These are phyloP conservation scores for Aquatica leii DNA, from an alignment of 2,888 invertebrate species.

Conservation along the genomic window DNA sequence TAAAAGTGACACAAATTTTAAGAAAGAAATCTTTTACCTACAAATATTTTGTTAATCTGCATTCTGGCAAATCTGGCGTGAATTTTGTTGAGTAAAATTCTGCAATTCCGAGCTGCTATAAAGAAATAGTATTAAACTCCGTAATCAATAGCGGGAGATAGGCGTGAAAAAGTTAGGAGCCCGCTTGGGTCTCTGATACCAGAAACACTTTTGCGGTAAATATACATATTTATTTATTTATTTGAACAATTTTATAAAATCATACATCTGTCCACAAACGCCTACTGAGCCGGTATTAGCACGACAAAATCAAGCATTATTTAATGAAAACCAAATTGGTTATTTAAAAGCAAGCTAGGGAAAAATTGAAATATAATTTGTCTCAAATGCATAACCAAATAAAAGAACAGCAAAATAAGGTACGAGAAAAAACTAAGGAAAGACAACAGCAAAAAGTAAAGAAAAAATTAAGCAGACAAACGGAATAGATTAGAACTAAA, in stretches of 20 bases:
- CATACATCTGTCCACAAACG: slow-evolving; percentile 10
- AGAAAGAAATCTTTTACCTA: too few species aligned
- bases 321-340: slow-evolving; percentile 20
- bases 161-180: slow-evolving; percentile 13
- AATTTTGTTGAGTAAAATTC: slow-evolving; percentile 13
- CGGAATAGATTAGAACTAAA: slow-evolving; percentile 23
- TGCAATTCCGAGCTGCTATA: slow-evolving; percentile 9
- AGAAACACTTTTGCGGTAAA: slow-evolving; percentile 9
- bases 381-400: slow-evolving; percentile 17
- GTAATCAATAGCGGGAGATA: slow-evolving; percentile 6
- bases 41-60: background rate
- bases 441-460: slow-evolving; percentile 13
- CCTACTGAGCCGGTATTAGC: slow-evolving; percentile 12
- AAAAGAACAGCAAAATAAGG: slow-evolving; percentile 18
- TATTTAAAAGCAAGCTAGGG: slow-evolving; percentile 19
- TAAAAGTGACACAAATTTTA: too few species aligned
- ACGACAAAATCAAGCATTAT: slow-evolving; percentile 15
- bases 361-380: slow-evolving; percentile 17
- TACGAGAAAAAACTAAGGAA: slow-evolving; percentile 14
- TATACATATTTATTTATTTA: slow-evolving; percentile 11
- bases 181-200: background rate
- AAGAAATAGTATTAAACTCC: slow-evolving; percentile 11
- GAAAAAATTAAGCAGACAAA: slow-evolving; percentile 21
- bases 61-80: background rate
- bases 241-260: slow-evolving; percentile 14